A percentile compares a stretch with the other conserved stretches of the same genome.
phyloP scores from a whole-genome alignment of 2,113 vertebrate genomes.

The Uria aalge region DNA sequence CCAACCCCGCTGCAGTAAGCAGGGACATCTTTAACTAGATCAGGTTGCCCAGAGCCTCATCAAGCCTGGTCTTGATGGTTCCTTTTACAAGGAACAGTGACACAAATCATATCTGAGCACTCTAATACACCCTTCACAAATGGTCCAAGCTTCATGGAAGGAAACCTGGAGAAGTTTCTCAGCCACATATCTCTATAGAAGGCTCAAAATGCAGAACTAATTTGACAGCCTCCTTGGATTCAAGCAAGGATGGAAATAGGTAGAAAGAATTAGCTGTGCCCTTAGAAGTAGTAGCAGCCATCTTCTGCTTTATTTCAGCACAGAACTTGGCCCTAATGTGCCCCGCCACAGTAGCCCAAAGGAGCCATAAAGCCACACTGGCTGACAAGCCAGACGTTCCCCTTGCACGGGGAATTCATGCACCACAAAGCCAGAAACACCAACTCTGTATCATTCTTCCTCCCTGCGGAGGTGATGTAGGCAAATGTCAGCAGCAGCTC shows the following conservation, averaged over 20 bases:
- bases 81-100: not conserved
- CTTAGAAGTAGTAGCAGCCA: not conserved
- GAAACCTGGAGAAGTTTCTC: not conserved
- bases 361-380: not conserved
- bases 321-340: not conserved
- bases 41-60: no score
- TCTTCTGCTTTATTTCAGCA: not conserved
- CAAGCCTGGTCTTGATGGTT: no score
- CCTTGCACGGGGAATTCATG: not conserved
- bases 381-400: not conserved
- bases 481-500: not conserved
- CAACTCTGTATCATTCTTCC: not conserved
- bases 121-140: not conserved
- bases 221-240: not conserved
- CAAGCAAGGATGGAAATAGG: not conserved
- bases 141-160: not conserved
- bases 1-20: no score
- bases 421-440: not conserved
- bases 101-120: not conserved
- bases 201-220: not conserved
- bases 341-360: not conserved
- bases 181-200: accelerated
- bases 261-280: not conserved
- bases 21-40: no score
- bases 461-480: not conserved